Evolutionary conservation across 2,888 invertebrate species (phyloP).

Genomic region (Lymantria monacha): DNA sequence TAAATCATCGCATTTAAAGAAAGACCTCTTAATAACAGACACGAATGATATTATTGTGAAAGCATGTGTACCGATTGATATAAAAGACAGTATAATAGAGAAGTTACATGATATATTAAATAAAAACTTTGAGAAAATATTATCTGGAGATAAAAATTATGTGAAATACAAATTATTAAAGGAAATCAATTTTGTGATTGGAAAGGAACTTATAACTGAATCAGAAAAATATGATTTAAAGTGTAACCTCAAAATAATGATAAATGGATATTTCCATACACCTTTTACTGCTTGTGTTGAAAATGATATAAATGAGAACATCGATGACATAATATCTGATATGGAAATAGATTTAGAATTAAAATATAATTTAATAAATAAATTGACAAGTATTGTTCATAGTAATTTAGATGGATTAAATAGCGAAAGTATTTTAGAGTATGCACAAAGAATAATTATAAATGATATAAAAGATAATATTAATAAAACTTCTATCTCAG

Average conservation of each 20-base stretch:
- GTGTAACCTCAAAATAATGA: not conserved
- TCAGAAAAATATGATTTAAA: conserved; percentile 3
- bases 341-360: not conserved
- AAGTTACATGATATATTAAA: not conserved
- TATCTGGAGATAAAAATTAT: not conserved
- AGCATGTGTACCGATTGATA: not conserved
- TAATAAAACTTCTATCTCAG: conserved; percentile 1
- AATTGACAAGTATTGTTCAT: not conserved
- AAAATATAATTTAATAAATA: conserved; percentile 3
- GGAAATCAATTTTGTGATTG: conserved; percentile 3
- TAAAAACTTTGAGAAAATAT: not conserved
- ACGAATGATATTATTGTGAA: not conserved
- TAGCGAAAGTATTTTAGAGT: conserved; percentile 1
- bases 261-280: conserved; percentile 6
- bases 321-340: conserved; percentile 1
- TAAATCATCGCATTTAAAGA: not conserved
- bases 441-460: not conserved
- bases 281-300: conserved; percentile 7
- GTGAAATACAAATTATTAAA: not conserved
- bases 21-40: not conserved
- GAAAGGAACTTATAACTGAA: conserved; percentile 2
- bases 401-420: not conserved
- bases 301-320: conserved; percentile 4
- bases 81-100: not conserved
- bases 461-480: not conserved